Base-by-base conservation (phyloP, 1,140 invertebrate genomes). In the Tetramorium alpestre region DNA sequence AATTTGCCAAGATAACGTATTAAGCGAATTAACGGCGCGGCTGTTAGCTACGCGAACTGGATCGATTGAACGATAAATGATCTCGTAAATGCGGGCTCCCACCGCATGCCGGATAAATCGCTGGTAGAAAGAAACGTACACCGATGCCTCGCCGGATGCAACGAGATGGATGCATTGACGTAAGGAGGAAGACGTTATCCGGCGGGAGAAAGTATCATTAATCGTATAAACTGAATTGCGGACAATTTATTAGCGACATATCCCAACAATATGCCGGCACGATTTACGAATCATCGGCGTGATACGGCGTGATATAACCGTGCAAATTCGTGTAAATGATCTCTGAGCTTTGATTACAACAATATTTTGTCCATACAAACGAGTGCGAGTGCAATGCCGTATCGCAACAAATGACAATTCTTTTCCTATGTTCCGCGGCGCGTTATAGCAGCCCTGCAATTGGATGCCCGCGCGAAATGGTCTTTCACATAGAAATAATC, bases 191-290 rank as follows among this genome's bases (percentile, higher is more conserved):
- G 86, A 90, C 86, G 88, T 88, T 82, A 90, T 86, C 64, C 11
- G 41, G 4, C 33, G 49, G 25, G 82, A 82, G 89, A 90, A 90
- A 90, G 89, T 90, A 90, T 47, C 89, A 85, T 90, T 88, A 88
- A 90, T 90, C 89, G 70, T 49, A 58, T 33, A 77, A 88, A 88
- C 56, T 72, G 81, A 81, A 90, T 88, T 86, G 77, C 62, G 44
- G 47, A 60, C 51, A 77, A 90, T 90, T 90, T 90, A 90, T 90
- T 88, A 90, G 56, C 62, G 54, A 54, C 22, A 62, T 75, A 60
- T 72, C 49, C 8, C 60, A 62, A 82, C 80, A 60, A 82, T 73
- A 82, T 54, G 73, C 70, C 49, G 58, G 44, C 58, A 81, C 88
- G 84, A 90, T 90, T 89, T 89, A 89, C 51, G 54, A 3, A 10